Base-by-base conservation (phyloP, 1,140 invertebrate species). In the Hylaeus volcanicus region DNA sequence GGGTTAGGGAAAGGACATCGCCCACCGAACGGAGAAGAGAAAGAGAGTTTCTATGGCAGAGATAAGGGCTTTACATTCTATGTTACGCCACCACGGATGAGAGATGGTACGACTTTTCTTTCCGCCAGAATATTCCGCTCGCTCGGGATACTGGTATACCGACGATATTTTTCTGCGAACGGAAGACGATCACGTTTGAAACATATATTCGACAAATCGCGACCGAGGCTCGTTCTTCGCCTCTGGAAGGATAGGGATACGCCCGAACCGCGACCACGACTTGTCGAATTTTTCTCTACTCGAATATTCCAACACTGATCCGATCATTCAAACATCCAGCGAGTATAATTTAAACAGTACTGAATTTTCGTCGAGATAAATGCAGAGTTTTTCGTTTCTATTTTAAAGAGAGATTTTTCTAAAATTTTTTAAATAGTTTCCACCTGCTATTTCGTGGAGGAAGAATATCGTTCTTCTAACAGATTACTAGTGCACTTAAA, bases 31-130 rank as follows among this genome's bases (percentile, higher is more conserved):
- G 9, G 58, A 43, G 53, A 55, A 26, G 65, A 64, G 61, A 41
- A 37, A 74, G 73, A 85, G 63, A 69, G 80, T 75, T 66, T 53
- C n/a, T 53, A 43, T 58, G 53, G 72, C 58, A 41, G 56, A 80
- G 85, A 86, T 86, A 86, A 86, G 84, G 77, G 77, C 70, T 86
- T 83, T 74, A 73, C 84, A 77, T 83, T 83, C 74, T 71, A 77
- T 70, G 79, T 78, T 83, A 72, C 75, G 79, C 53, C 65, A 86
- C 66, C 43, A 51, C 72, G 76, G 76, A 87, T 87, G 85, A 87
- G 74, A 84, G 84, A 87, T 87, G 81, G 76, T 74, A 81, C 84
- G 84, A 87, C 76, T 87, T 87, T 75, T 81, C 85, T 81, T 81
- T 73, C 84, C 84, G 75, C 73, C 69, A 71, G 81, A 80, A 86